Conservation (phyloP, 37 sponge, comb jelly and placozoan genomes). For the Aphrocallistes beatrix region DNA sequence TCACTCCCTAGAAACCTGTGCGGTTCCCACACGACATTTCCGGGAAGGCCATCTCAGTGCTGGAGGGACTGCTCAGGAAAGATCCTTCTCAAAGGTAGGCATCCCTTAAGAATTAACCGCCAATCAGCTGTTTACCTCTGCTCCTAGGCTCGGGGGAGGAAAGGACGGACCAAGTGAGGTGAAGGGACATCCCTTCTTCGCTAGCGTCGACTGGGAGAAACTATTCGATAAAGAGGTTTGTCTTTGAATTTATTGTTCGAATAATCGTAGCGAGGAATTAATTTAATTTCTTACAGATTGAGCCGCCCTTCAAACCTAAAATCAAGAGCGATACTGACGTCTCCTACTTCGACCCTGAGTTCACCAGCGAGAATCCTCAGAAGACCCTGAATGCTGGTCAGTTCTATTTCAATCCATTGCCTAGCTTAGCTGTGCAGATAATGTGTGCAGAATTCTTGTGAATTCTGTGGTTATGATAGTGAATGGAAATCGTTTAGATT, state of each 20-base stretch:
- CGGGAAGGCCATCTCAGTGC: constrained; percentile 46
- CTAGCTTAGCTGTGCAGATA: no score
- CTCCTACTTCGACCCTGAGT: constrained; percentile 71
- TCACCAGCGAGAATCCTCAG: constrained; percentile 64
- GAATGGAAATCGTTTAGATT: no score
- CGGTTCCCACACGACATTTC: constrained; percentile 83
- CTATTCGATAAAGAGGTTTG: constrained; percentile 61
- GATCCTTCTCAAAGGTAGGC: constrained; percentile 56
- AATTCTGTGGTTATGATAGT: no score
- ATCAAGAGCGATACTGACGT: constrained; percentile 52
- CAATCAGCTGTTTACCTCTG: neutral
- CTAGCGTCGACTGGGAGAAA: constrained; percentile 64
- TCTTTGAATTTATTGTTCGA: neutral
- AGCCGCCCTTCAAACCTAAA: constrained; percentile 71
- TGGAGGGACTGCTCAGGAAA: constrained; percentile 73
- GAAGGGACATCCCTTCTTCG: constrained; percentile 59
- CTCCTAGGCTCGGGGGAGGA: constrained; percentile 71
- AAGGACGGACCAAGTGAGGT: constrained; percentile 56
- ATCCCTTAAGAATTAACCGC: neutral
- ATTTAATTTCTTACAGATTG: constrained; percentile 29
- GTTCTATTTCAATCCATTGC: no score
- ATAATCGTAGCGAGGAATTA: neutral
- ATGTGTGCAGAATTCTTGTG: no score
- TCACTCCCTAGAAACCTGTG: constrained; percentile 57
- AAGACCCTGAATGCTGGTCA: constrained; percentile 70